Percentiles rank a stretch among this genome's conserved stretches.
phyloP scores from a whole-genome alignment of 2,888 invertebrate genomes.

The Lamellibrachia columna region DNA sequence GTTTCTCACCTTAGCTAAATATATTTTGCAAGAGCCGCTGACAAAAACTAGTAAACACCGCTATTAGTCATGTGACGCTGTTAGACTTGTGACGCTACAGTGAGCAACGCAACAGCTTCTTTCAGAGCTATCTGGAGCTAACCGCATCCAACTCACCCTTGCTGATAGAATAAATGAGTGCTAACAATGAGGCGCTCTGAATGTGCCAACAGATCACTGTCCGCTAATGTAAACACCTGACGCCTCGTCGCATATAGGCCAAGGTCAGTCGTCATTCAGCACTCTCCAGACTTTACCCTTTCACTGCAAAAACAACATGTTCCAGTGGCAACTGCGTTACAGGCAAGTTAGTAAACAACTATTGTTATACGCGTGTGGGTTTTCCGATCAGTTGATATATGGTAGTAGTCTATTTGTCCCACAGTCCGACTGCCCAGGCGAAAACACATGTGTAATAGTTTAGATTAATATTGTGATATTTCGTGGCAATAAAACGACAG shows the following conservation, averaged over 20 bases:
- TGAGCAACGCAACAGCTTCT: neutral
- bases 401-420: neutral
- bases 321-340: neutral
- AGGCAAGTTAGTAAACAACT: neutral
- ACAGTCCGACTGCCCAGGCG: neutral
- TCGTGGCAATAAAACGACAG: too few species aligned
- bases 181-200: neutral
- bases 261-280: neutral
- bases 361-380: neutral
- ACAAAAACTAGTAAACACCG: neutral
- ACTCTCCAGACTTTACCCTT: neutral
- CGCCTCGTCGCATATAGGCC: neutral
- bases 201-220: neutral
- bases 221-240: neutral
- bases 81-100: neutral
- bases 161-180: neutral
- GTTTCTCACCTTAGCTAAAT: neutral
- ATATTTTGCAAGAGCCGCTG: neutral
- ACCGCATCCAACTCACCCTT: neutral
- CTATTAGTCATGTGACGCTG: neutral
- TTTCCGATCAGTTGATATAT: neutral
- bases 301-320: neutral
- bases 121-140: neutral
- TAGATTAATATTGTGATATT: too few species aligned
- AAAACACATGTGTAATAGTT: too few species aligned